phyloP scores from a whole-genome alignment of 2,113 vertebrate genomes.

The pig (Sus scrofa) region T2T-Sscrofa CM000818.6:5271001-5271500 shows the following conservation, averaged over 20 bases:
- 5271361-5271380: background rate
- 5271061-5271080: background rate
- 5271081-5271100: background rate
- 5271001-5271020: background rate
- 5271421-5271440: fast-evolving
- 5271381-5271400: background rate
- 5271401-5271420: background rate
- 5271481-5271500: too few species aligned
- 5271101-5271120: background rate
- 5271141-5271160: background rate
- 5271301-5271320: background rate
- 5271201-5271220: background rate
- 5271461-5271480: background rate
- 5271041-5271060: background rate
- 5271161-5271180: background rate
- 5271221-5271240: background rate
- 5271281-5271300: background rate
- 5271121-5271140: background rate
- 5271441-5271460: background rate
- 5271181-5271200: background rate
- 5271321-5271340: too few species aligned
- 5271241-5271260: background rate
- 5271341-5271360: background rate
- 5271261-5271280: background rate
- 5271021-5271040: background rate